A percentile compares a stretch with the other conserved stretches of the same genome.
phyloP scores from a whole-genome alignment of 2,113 vertebrate species.

The Podarcis muralis region DNA sequence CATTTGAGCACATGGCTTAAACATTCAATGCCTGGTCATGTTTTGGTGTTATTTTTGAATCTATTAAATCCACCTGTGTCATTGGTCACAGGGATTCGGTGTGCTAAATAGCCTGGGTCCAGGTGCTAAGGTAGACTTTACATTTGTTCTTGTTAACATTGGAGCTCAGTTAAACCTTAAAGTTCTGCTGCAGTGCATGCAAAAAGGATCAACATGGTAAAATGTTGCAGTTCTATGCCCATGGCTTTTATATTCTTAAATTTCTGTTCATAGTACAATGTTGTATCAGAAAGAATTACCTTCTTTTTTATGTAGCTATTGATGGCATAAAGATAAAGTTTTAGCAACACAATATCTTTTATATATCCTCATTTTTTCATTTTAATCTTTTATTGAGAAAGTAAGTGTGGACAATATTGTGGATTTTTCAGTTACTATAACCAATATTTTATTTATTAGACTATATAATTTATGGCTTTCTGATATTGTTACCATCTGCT shows the following conservation, averaged over 20 bases:
- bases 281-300: neutral
- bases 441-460: conserved; percentile 56
- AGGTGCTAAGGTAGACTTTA: too few species aligned
- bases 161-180: too few species aligned
- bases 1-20: too few species aligned
- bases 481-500: conserved; percentile 45
- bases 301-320: neutral
- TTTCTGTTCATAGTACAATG: neutral
- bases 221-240: too few species aligned
- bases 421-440: conserved; percentile 62
- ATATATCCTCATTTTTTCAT: conserved; percentile 11
- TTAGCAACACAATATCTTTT: neutral
- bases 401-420: conserved; percentile 52
- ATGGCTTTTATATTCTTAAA: neutral
- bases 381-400: conserved; percentile 42
- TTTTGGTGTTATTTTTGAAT: too few species aligned
- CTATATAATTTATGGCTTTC: conserved; percentile 22
- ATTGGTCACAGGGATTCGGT: too few species aligned
- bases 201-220: too few species aligned
- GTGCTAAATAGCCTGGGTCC: too few species aligned
- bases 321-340: neutral
- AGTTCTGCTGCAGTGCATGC: too few species aligned
- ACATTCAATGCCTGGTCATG: too few species aligned
- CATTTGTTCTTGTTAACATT: too few species aligned
- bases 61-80: too few species aligned